phyloP scores from a whole-genome alignment of 2,888 invertebrate genomes.

The Drosophila limbata region DNA sequence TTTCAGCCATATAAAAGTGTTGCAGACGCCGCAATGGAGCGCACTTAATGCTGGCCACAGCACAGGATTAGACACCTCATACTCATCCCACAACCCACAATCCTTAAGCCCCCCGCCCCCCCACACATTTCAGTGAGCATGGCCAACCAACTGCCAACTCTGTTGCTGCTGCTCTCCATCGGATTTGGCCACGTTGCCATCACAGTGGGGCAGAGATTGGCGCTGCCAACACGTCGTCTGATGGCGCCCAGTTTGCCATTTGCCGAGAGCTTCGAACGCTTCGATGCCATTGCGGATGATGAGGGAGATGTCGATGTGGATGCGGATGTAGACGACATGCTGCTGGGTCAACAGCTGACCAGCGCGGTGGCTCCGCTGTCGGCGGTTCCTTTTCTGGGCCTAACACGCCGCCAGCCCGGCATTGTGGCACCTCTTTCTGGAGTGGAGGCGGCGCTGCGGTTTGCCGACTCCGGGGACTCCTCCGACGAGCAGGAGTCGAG shows the following conservation, averaged over 20 bases:
- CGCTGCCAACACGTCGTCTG: conserved; percentile 38
- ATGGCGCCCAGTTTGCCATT: conserved; percentile 48
- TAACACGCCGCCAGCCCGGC: conserved; percentile 47
- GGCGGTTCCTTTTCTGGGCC: conserved; percentile 38
- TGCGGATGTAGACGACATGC: background rate
- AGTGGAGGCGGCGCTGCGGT: conserved; percentile 41
- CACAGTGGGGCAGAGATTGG: conserved; percentile 31
- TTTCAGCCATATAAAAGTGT: conserved; percentile 50
- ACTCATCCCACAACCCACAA: background rate
- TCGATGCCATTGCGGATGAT: conserved; percentile 36
- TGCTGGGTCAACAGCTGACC: conserved; percentile 54
- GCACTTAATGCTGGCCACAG: conserved; percentile 42
- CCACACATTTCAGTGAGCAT: conserved; percentile 4
- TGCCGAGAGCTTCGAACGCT: conserved; percentile 65
- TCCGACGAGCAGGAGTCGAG: conserved; percentile 37
- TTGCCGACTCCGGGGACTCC: conserved; percentile 24
- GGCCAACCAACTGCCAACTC: conserved; percentile 25
- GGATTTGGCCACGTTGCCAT: conserved; percentile 25
- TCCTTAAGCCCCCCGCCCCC: background rate
- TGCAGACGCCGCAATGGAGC: conserved; percentile 12
- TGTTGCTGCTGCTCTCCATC: conserved; percentile 39
- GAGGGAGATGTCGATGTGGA: conserved; percentile 3
- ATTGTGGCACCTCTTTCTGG: conserved; percentile 56
- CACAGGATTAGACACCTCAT: conserved; percentile 18
- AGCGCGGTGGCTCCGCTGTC: conserved; percentile 61